A percentile compares a stretch with the other conserved stretches of the same genome.
Conservation (phyloP, 2,888 invertebrate species). For the Pristionchus fissidentatus region DNA sequence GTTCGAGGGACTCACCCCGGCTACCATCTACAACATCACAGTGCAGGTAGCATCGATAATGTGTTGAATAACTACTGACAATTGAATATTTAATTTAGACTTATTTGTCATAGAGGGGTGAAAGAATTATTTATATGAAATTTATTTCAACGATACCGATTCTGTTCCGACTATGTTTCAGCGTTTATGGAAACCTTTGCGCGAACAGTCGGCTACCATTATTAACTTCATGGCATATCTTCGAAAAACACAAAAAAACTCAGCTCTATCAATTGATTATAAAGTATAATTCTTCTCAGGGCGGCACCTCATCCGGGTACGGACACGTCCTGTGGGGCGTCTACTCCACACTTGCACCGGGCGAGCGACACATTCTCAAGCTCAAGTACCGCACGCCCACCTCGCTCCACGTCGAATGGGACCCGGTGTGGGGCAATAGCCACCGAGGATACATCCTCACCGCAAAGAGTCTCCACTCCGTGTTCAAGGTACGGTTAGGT, state of each 20-base stretch:
- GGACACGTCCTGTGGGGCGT: conserved; percentile 75
- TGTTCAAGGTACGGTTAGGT: conserved; percentile 53
- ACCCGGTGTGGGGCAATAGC: conserved; percentile 73
- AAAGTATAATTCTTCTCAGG: conserved; percentile 48
- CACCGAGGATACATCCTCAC: conserved; percentile 73
- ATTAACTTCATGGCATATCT: too few relatives aligned
- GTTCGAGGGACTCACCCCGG: conserved; percentile 72
- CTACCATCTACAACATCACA: conserved; percentile 75
- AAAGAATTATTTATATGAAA: too few relatives aligned
- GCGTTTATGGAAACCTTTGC: too few relatives aligned
- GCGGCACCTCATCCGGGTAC: conserved; percentile 74
- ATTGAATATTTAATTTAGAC: too few relatives aligned
- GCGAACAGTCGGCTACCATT: too few relatives aligned
- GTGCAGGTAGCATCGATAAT: conserved; percentile 60
- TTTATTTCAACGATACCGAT: too few relatives aligned
- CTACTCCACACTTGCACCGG: conserved; percentile 74
- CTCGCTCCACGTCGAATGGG: conserved; percentile 75
- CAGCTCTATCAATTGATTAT: neutral
- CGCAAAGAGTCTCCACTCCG: conserved; percentile 71
- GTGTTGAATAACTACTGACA: neutral
- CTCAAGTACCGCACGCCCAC: conserved; percentile 74
- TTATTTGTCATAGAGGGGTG: neutral
- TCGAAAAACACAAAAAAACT: neutral
- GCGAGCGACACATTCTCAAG: conserved; percentile 72
- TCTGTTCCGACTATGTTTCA: too few relatives aligned